Evolutionary conservation across 2,113 vertebrate species (phyloP), one percentile per base, ranked within the genome.

Genomic region (Brachyistius frenatus): DNA sequence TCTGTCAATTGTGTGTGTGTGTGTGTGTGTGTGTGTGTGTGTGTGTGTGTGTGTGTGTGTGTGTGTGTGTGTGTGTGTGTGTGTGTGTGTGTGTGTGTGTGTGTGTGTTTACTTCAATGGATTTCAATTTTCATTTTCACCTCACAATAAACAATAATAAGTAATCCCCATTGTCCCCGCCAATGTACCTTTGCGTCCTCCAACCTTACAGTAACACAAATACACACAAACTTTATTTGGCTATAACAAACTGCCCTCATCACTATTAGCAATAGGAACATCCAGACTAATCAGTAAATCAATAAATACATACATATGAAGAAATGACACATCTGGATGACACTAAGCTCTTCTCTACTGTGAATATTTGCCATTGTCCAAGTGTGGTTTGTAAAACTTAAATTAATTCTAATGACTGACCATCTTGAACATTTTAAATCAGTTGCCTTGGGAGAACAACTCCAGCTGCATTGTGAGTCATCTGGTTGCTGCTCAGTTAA

Each of bases 121-220:
- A 75, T 69, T 49, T 11, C 16, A 33, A 75, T 68, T 81, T 75
- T 57, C 33, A 69, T 69, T 44, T 62, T 58, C 52, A 36, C 30
- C 44, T 35, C 30, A 4, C 64, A 68, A 69, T 64, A 74, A 74
- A 68, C 56, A 56, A 63, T 64, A 63, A 74, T 68, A 61, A 68
- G 30, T 36, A 44, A 74, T 63, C 70, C 52, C 23, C 2, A 23
- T 33, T 57, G 39, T 56, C 50, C 32, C 14, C 37, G 53, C 11
- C 14, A 9, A 23, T 23, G 23, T 63, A 61, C 64, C 61, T 67
- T 13, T 49, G 47, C 56, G 62, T 53, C 56, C 63, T 73, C 49
- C 35, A 72, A 30, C 53, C 49, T 78, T 23, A 56, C 33, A 31
- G 39, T 15, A 41, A 52, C 35, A 41, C 32, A 67, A 7, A 44